Evolutionary conservation across 1,140 invertebrate genomes (phyloP), one percentile per base, ranked within the genome.

Genomic region (Bombyx mandarina): DNA sequence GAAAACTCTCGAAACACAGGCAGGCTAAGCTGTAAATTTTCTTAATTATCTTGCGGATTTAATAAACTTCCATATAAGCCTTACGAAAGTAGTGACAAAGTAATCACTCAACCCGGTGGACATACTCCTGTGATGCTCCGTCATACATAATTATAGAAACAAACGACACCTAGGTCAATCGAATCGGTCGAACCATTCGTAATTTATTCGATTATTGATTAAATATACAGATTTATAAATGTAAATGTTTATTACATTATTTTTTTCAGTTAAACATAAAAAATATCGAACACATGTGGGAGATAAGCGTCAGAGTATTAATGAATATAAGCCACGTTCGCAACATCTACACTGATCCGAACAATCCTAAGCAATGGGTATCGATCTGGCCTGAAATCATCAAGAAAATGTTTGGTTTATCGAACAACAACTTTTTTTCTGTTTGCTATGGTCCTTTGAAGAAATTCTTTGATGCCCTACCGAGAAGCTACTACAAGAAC

Each of bases 261-360:
- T 73, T 75, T 26, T 88, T 89, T 61, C 77, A 92, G 86, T 79
- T 90, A 3, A 88, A 90, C 60, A 86, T 93, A 45, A 79, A 89
- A 46, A 87, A 91, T 51, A 88, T 93, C 75, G 89, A 91, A 67
- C 89, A 89, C 66, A 89, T 89, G 43, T 88, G 92, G 69, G 91
- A 92, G 65, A 86, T 91, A 26, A 89, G 90, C 26, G 69, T 89
- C 0, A 77, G 90, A 46, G 83, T 89, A 26, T 75, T 93, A 43
- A 70, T 92, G 52, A 86, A 88, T 54, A 88, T 92, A 61, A 82
- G 90, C 22, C 89, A 91, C 59, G 83, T 92, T 22, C 87, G 89
- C 43, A 91, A 89, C 45, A 91, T 91, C 45, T 92, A 88, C 77
- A 91, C 89, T 44, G 90, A 90, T 59, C 89, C 85, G 22, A 88